Percentiles rank a stretch among this genome's conserved stretches.
These are phyloP conservation scores for Rutpela maculata DNA, from an alignment of 2,888 invertebrate genomes.

Conservation along the genomic window DNA sequence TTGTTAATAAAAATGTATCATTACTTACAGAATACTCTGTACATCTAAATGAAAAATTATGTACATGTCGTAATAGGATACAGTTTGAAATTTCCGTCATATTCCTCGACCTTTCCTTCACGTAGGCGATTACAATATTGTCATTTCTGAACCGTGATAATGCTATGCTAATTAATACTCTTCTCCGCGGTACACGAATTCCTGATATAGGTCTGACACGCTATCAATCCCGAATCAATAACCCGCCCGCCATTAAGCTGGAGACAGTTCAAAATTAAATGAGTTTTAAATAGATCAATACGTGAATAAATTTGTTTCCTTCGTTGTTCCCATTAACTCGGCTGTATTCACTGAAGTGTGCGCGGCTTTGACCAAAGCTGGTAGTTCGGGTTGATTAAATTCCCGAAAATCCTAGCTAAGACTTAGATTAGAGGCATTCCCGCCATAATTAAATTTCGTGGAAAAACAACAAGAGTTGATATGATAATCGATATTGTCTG, in stretches of 20 bases:
- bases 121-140: not conserved
- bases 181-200: not conserved
- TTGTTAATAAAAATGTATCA: too few species aligned
- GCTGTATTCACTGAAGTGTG: not conserved
- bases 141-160: not conserved
- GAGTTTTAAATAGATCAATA: slow-evolving; percentile 7
- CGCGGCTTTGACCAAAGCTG: not conserved
- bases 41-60: too few species aligned
- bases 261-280: slow-evolving; percentile 14
- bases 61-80: not conserved
- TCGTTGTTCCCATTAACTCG: not conserved
- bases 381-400: not conserved
- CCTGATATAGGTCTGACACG: slow-evolving; percentile 3
- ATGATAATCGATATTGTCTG: not conserved
- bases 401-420: not conserved
- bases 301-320: slow-evolving; percentile 10
- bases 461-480: not conserved
- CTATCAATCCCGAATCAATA: slow-evolving; percentile 7
- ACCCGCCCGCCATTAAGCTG: not conserved
- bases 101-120: not conserved
- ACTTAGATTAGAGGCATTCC: not conserved
- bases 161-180: slow-evolving; percentile 2
- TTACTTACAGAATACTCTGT: too few species aligned
- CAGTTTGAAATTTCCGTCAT: not conserved
- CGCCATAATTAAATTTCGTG: not conserved